A percentile compares a stretch with the other conserved stretches of the same genome.
Evolutionary conservation across 2,888 invertebrate species (phyloP).

Genomic region (Macrophya alboannulata): DNA sequence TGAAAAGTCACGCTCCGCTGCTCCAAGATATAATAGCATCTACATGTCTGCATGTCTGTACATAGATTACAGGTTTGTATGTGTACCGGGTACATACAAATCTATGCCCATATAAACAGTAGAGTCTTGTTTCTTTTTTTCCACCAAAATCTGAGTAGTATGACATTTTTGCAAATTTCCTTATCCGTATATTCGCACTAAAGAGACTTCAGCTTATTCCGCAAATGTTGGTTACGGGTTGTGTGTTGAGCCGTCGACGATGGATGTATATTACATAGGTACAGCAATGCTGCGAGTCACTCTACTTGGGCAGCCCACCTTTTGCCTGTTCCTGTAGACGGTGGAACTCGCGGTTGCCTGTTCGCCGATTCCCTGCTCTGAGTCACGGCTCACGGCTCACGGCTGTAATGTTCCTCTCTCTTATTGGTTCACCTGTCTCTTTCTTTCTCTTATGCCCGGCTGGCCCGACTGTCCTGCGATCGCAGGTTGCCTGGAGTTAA

Average conservation of each 20-base stretch:
- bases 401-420: slow-evolving; percentile 40
- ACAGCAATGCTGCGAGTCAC: not conserved
- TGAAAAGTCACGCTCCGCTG: slow-evolving; percentile 76
- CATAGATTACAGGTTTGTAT: slow-evolving; percentile 13
- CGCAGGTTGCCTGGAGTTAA: slow-evolving; percentile 76
- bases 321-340: slow-evolving; percentile 32
- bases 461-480: slow-evolving; percentile 55
- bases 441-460: slow-evolving; percentile 62
- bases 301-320: not conserved
- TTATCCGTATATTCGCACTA: not conserved
- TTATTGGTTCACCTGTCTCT: slow-evolving; percentile 59
- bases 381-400: slow-evolving; percentile 51
- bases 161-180: not conserved
- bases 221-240: not conserved
- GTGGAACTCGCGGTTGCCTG: slow-evolving; percentile 5
- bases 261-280: slow-evolving; percentile 3
- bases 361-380: slow-evolving; percentile 48
- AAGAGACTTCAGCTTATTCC: not conserved
- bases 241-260: not conserved
- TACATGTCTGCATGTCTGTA: slow-evolving; percentile 5
- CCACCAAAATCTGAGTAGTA: not conserved
- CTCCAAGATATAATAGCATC: slow-evolving; percentile 60
- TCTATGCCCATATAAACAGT: not conserved
- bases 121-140: not conserved
- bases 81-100: not conserved